Conservation (phyloP, 2,888 invertebrate genomes). For the Andrena minutula region DNA sequence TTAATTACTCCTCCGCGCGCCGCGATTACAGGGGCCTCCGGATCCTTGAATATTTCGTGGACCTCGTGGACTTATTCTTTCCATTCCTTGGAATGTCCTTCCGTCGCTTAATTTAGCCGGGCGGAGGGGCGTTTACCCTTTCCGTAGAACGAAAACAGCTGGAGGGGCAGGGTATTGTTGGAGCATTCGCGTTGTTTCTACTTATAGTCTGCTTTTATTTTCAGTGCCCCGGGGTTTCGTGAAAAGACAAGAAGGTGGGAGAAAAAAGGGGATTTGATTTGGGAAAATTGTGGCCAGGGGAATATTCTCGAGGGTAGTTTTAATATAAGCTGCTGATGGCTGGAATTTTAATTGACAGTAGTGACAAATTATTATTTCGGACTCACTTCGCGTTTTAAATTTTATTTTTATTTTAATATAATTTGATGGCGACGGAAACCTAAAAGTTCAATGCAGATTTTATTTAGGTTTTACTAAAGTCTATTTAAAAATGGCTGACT, state of each 20-base stretch:
- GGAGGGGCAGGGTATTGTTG: slow-evolving; percentile 24
- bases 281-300: too few relatives aligned
- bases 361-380: too few relatives aligned
- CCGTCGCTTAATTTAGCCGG: slow-evolving; percentile 41
- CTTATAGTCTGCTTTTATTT: slow-evolving; percentile 14
- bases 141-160: neutral
- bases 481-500: too few relatives aligned
- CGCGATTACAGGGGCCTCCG: slow-evolving; percentile 38
- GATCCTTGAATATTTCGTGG: slow-evolving; percentile 55
- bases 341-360: too few relatives aligned
- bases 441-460: too few relatives aligned
- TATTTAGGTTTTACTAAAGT: too few relatives aligned
- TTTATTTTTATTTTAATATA: too few relatives aligned
- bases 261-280: neutral
- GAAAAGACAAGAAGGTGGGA: neutral
- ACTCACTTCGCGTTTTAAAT: too few relatives aligned
- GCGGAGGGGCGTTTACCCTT: slow-evolving; percentile 13
- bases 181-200: slow-evolving; percentile 13
- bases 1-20: slow-evolving; percentile 54
- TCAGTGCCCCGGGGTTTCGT: neutral
- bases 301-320: too few relatives aligned
- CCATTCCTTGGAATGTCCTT: slow-evolving; percentile 29
- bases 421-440: too few relatives aligned
- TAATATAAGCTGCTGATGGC: too few relatives aligned
- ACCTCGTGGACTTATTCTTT: slow-evolving; percentile 48